These are phyloP conservation scores for Schizopygopsis pylzovi DNA, from an alignment of 2,797 vertebrate genomes.

Conservation along the genomic window DNA sequence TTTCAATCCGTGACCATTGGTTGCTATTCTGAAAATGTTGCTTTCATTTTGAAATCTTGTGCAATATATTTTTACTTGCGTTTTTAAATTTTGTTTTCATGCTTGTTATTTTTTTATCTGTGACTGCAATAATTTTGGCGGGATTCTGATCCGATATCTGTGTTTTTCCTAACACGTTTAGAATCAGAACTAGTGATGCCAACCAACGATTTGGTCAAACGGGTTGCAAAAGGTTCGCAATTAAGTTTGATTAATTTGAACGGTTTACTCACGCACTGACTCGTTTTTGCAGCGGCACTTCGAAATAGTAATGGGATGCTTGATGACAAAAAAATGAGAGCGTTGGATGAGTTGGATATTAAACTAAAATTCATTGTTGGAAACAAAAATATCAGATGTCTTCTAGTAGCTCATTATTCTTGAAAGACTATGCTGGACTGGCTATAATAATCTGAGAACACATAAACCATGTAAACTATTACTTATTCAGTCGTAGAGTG, in stretches of 20 bases:
- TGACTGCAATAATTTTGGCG: too few species aligned
- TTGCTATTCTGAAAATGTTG: too few species aligned
- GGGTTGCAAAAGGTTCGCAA: neutral
- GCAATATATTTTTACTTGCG: too few species aligned
- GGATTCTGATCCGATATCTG: too few species aligned
- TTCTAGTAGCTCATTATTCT: neutral
- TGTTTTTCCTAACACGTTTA: neutral
- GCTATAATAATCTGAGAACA: neutral
- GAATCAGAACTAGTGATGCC: neutral
- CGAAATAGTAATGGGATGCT: neutral
- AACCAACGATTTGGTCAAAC: neutral
- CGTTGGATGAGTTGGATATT: neutral
- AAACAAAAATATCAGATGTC: neutral
- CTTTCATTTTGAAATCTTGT: too few species aligned
- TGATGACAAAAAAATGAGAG: neutral
- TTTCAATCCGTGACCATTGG: too few species aligned
- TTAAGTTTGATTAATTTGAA: neutral
- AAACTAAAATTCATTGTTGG: neutral
- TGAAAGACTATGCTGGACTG: neutral
- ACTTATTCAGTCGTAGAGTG: slow-evolving; percentile 19
- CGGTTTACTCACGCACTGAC: neutral
- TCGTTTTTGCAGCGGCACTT: neutral
- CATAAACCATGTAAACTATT: slow-evolving; percentile 9
- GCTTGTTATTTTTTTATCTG: too few species aligned
- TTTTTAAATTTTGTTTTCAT: too few species aligned